Evolutionary conservation across 35 echinoderm and acorn worm species (phyloP).

Genomic region (Anneissia japonica): DNA sequence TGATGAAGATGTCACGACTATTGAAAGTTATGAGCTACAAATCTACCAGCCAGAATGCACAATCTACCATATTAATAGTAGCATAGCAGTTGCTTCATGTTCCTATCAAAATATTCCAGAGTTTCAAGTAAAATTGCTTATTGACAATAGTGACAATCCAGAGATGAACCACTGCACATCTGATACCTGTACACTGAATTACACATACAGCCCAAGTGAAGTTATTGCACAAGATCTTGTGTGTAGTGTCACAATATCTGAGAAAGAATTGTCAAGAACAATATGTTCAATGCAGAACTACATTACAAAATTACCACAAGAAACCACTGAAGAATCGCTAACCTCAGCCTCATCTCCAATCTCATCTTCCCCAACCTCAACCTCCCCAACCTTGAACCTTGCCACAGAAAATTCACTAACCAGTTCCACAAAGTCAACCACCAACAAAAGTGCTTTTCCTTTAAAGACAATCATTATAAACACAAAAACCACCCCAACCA

Average conservation of each 20-base stretch:
- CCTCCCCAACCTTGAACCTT: neutral
- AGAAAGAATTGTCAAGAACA: too few relatives aligned
- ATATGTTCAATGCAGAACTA: too few relatives aligned
- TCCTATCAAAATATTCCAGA: neutral
- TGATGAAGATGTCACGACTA: neutral
- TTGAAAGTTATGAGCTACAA: neutral
- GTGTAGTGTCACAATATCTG: neutral
- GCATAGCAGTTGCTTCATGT: neutral
- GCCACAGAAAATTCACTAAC: too few relatives aligned
- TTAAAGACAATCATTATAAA: neutral
- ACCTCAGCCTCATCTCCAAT: too few relatives aligned
- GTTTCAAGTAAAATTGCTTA: neutral
- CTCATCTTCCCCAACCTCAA: too few relatives aligned
- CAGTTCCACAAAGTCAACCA: neutral
- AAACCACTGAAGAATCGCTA: neutral
- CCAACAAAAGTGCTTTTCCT: neutral
- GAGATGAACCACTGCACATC: neutral
- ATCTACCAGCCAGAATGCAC: neutral
- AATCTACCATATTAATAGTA: neutral
- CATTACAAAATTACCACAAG: neutral
- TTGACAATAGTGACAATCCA: neutral
- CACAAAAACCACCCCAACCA: neutral
- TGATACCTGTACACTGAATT: neutral
- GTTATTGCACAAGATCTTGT: neutral
- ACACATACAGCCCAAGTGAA: neutral